Base-by-base conservation (phyloP, 23 tunicate species). In the Diplosoma virens region DNA sequence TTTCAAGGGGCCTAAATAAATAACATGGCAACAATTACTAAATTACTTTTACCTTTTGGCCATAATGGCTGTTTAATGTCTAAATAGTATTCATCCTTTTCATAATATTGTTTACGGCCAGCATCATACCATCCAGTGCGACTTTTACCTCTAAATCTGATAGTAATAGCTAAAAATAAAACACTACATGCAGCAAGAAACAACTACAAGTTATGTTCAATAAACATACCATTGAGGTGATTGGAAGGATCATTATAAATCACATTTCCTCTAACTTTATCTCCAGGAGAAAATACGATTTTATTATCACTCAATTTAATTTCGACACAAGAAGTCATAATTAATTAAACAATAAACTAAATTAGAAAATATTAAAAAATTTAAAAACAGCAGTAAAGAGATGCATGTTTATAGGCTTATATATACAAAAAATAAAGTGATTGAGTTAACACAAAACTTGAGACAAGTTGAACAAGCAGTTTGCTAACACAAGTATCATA, bases 131-230 rank as follows among this genome's bases (percentile, higher is more conserved):
- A 76, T n/a, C 9, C 56, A 28, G 54, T 59, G 70, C 59, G 54
- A 32, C 65, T 33, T 59, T 76, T 76, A 4, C 81, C 81, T 25
- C 81, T 70, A 59, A 58, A 76, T 25, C 81, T 54, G 34, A 50
- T 34, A 9, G 20, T 68, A 36, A 68, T 68, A 3, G 24, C 75
- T 68, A 25, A 53, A 34, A 68, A 68, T 34, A 64, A 64, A 55
- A 55, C n/a, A 4, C n/a, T 55, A 55, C 17, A 9, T 55, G n/a
- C n/a, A 55, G 22, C 17, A 55, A 55, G 5, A 17, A 55, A 4
- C 23, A 18, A 41, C 50, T 14, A 41, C 9, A 41, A 9, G 11
- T 41, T 41, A 14, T 9, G 14, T 7, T 41, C 9, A 14, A 41
- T 41, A 41, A 14, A 41, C 11, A 14, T 41, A 7, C 9, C 9